Conservation (phyloP, 2,797 vertebrate species). For the Sebastes dallii region DNA sequence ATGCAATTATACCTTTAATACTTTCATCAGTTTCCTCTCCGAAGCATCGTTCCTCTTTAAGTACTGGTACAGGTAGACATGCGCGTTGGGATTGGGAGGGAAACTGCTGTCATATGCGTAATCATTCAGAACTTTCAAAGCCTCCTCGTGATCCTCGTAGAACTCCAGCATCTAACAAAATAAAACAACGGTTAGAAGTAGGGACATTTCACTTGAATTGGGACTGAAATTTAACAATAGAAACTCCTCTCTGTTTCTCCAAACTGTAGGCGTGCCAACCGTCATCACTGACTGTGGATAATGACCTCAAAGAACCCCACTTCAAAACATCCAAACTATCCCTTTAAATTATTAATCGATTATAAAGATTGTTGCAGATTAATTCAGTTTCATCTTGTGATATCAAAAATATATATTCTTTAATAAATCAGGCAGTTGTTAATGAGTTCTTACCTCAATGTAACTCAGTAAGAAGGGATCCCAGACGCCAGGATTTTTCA, state of each 20-base stretch:
- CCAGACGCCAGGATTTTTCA: conserved; percentile 91
- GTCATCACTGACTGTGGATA: no score
- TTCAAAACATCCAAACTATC: no score
- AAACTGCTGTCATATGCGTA: conserved; percentile 89
- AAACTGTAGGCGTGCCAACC: no score
- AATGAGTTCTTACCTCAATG: conserved; percentile 83
- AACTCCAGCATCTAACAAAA: conserved; percentile 89
- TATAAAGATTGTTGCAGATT: background rate
- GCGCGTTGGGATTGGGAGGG: conserved; percentile 93
- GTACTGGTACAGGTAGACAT: conserved; percentile 89
- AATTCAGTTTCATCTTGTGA: background rate
- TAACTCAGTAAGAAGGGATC: conserved; percentile 91
- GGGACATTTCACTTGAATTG: background rate
- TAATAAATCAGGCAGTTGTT: background rate
- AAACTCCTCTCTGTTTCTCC: no score
- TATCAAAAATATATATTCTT: background rate
- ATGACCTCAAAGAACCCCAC: no score
- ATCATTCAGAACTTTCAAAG: conserved; percentile 82
- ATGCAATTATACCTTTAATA: conserved; percentile 83
- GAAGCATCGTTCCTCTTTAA: conserved; percentile 82
- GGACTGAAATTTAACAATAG: background rate
- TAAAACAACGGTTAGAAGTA: background rate
- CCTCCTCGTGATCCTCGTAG: conserved; percentile 82
- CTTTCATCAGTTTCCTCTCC: conserved; percentile 73
- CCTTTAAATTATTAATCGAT: background rate